Evolutionary conservation across 2,888 invertebrate species (phyloP).

Genomic region (Heterodera filipjevi): DNA sequence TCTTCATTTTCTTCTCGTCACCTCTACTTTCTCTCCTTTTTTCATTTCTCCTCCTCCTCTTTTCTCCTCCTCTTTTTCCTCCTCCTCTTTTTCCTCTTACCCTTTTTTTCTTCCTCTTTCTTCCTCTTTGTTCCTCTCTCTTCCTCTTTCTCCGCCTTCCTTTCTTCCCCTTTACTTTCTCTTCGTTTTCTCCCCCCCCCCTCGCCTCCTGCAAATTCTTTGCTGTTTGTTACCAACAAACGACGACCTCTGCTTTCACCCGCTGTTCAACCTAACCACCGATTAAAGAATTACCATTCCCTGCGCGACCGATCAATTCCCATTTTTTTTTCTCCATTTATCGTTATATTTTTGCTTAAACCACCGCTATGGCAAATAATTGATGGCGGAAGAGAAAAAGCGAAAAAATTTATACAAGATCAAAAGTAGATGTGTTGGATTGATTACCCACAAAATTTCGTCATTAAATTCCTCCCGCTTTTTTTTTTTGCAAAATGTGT

Average conservation of each 20-base stretch:
- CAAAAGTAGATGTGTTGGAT: too few relatives aligned
- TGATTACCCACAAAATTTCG: neutral
- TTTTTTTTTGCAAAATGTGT: too few relatives aligned
- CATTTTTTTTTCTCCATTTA: neutral
- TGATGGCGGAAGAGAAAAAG: neutral
- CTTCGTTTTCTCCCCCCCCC: too few relatives aligned
- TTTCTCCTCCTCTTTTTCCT: neutral
- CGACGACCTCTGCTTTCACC: neutral
- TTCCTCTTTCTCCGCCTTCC: neutral
- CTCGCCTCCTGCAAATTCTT: neutral
- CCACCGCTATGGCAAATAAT: slow-evolving; percentile 7
- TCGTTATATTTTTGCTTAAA: neutral
- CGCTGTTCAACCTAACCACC: neutral
- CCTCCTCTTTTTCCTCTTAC: neutral
- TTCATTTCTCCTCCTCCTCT: too few relatives aligned
- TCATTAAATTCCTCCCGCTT: neutral
- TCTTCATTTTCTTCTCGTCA: too few relatives aligned
- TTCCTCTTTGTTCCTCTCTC: neutral
- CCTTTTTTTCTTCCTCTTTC: neutral
- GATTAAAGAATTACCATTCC: slow-evolving; percentile 6
- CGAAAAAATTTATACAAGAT: neutral
- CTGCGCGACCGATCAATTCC: slow-evolving; percentile 7
- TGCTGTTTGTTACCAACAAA: neutral
- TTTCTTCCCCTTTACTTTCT: neutral
- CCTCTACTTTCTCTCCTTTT: too few relatives aligned